phyloP scores from a whole-genome alignment of 2,113 vertebrate species.

The Pionites leucogaster region DNA sequence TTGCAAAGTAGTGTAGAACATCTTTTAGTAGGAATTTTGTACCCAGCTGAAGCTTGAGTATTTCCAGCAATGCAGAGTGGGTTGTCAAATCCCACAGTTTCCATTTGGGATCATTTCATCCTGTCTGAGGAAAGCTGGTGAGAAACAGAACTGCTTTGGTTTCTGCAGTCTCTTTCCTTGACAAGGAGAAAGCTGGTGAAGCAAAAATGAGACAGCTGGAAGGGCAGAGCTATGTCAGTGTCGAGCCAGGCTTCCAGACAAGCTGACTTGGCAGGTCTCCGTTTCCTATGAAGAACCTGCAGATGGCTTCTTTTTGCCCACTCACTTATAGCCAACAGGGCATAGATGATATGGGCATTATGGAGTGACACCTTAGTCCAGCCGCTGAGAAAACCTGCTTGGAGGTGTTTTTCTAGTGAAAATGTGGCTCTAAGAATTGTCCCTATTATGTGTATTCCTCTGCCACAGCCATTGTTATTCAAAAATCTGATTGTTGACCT shows the following conservation, averaged over 20 bases:
- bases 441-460: neutral
- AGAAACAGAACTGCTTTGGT: constrained; percentile 1
- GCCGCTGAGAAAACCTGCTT: neutral
- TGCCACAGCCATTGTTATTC: neutral
- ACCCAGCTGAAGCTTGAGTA: constrained; percentile 31
- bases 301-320: neutral
- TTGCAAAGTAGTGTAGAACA: neutral
- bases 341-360: neutral
- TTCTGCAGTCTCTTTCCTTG: neutral
- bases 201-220: constrained; percentile 7
- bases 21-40: neutral
- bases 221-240: neutral
- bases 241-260: neutral
- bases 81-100: constrained; percentile 38
- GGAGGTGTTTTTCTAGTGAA: neutral
- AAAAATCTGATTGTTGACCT: neutral
- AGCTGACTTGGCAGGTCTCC: neutral
- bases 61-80: constrained; percentile 47
- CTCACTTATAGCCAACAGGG: neutral
- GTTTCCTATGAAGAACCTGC: neutral
- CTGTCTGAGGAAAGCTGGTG: constrained; percentile 40
- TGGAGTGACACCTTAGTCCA: neutral
- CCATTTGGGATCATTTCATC: constrained; percentile 25
- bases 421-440: neutral
- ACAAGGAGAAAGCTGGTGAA: constrained; percentile 5